Base-by-base conservation (phyloP, 2,797 vertebrate genomes). In the Tragopan temminckii region DNA sequence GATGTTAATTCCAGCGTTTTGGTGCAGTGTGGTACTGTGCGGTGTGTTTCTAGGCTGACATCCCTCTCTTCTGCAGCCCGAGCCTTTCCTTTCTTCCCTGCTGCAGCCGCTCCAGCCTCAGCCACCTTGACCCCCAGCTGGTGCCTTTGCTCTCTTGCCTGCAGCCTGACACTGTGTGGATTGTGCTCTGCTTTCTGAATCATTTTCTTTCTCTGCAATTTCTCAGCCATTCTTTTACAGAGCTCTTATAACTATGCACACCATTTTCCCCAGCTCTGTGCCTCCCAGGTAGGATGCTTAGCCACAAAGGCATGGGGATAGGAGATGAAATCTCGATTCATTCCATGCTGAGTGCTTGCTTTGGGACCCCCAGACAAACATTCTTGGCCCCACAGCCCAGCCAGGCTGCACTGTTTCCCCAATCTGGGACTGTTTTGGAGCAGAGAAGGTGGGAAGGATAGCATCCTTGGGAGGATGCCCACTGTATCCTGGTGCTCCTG, bases 1-100 rank as follows among this genome's bases (percentile, higher is more conserved):
- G 97, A 97, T 96, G 96, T 97, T 96, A 94, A 97, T 97, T 96
- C 95, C 95, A 92, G 80, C 91, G 12, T 96, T 97, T 97, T 95
- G 95, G 91, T 97, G 97, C 95, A 96, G 94, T 83, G 94, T 94
- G 92, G 95, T 92, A 61, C 95, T 95, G 95, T 93, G 94, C 92
- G 94, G 85, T 69, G 75, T 67, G 66, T 88, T 95, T 85, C 57
- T 80, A 89, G 80, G 69, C 85, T 78, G 45, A 66, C 80, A 71
- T 68, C 89, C 62, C 80, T 82, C 71, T 84, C 80, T 75, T 69
- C 88, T 61, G 78, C 89, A 88, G 91, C 72, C 67, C 71, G 23
- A 88, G 46, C 53, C 58, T 90, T 85, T 83, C 20, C 77, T 66
- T 87, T 46, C 71, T 78, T 36, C 50, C 50, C 19, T 52, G n/a